These are phyloP conservation scores for Cynopterus brachyotis DNA, from an alignment of 2,113 vertebrate genomes.

Conservation along the genomic window DNA sequence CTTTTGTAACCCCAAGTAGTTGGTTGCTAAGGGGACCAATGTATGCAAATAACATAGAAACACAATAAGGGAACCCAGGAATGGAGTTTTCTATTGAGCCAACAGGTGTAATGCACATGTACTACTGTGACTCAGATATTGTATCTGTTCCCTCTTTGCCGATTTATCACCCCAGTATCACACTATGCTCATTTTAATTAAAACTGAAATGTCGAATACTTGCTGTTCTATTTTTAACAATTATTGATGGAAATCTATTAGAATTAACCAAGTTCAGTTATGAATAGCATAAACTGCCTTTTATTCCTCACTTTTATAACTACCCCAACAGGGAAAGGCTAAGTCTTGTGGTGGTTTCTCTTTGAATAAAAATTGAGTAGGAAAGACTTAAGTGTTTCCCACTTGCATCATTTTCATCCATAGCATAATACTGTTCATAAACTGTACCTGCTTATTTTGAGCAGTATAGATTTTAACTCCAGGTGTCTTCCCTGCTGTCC, in stretches of 20 bases:
- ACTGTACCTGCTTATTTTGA: background rate
- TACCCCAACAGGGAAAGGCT: slow-evolving; percentile 60
- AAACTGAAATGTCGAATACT: slow-evolving; percentile 72
- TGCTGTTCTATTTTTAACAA: slow-evolving; percentile 74
- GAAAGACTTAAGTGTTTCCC: slow-evolving; percentile 69
- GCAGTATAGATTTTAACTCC: background rate
- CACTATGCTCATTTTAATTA: slow-evolving; percentile 35
- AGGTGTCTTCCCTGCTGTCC: background rate
- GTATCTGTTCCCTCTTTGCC: background rate
- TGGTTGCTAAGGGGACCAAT: slow-evolving; percentile 4
- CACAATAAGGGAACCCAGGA: background rate
- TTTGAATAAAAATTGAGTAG: slow-evolving; percentile 66
- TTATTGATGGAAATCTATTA: slow-evolving; percentile 74
- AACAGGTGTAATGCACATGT: background rate
- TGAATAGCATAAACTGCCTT: slow-evolving; percentile 34
- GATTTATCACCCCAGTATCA: background rate
- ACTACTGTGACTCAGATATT: background rate
- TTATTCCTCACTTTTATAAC: slow-evolving; percentile 47
- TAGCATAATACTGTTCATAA: background rate
- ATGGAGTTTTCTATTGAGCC: background rate
- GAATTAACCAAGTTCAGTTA: slow-evolving; percentile 52
- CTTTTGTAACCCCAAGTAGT: background rate
- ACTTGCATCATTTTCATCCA: background rate
- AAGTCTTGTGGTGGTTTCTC: slow-evolving; percentile 69
- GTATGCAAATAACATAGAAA: background rate